Conservation (phyloP, 1,140 invertebrate species). For the Saccostrea echinata region DNA sequence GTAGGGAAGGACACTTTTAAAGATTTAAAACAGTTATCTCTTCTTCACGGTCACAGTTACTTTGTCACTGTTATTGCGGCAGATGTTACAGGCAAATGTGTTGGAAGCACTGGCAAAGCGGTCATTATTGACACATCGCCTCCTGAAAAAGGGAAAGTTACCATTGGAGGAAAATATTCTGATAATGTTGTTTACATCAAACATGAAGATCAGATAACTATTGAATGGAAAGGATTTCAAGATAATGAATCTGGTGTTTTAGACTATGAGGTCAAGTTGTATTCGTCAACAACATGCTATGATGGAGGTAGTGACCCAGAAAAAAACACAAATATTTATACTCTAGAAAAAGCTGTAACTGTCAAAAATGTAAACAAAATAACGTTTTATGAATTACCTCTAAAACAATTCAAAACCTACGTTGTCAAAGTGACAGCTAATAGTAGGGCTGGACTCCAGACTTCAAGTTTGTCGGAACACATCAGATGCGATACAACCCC, state of each 20-base stretch:
- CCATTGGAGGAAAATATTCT: constrained; percentile 17
- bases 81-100: constrained; percentile 48
- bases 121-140: constrained; percentile 54
- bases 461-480: constrained; percentile 25
- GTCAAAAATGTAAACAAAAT: not conserved
- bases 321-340: not conserved
- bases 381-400: not conserved
- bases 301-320: not conserved
- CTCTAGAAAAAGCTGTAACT: not conserved
- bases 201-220: not conserved
- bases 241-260: constrained; percentile 50
- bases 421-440: not conserved
- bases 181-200: constrained; percentile 41
- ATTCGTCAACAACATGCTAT: not conserved
- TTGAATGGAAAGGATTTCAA: constrained; percentile 44
- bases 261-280: not conserved
- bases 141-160: constrained; percentile 21
- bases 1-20: not conserved
- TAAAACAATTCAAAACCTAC: not conserved
- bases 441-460: not conserved
- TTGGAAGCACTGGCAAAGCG: not conserved
- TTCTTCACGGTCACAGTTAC: constrained; percentile 49
- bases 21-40: constrained; percentile 33
- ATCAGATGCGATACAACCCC: constrained; percentile 42
- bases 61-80: constrained; percentile 49